phyloP scores from a whole-genome alignment of 2,888 invertebrate genomes.

The Tinea pellionella region DNA sequence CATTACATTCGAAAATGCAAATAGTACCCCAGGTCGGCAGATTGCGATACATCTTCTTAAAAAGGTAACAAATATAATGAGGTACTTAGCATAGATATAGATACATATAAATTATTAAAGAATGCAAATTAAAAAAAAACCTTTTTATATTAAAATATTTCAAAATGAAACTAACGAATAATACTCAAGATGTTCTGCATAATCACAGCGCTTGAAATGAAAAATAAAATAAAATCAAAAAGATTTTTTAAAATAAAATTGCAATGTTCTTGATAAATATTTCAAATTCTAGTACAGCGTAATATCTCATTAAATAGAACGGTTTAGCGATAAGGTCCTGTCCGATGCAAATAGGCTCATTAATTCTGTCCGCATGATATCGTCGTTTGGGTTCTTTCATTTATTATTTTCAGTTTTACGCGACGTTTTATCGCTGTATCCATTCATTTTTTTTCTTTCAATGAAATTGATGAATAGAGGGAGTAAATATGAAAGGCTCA shows the following conservation, averaged over 20 bases:
- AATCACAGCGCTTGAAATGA: no score
- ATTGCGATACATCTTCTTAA: no score
- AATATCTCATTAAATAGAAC: slow-evolving; percentile 6
- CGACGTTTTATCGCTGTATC: not conserved
- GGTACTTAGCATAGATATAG: no score
- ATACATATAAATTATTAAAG: no score
- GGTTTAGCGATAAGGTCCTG: slow-evolving; percentile 10
- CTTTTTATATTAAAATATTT: no score
- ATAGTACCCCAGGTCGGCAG: no score
- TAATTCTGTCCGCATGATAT: slow-evolving; percentile 14
- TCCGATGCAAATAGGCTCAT: slow-evolving; percentile 12
- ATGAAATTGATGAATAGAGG: not conserved
- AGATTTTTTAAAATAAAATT: not conserved
- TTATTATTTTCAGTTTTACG: not conserved
- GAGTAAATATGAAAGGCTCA: not conserved
- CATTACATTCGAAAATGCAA: no score
- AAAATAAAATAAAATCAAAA: no score
- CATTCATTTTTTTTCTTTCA: not conserved
- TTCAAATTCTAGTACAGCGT: not conserved
- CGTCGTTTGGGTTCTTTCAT: slow-evolving; percentile 6
- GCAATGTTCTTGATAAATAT: not conserved
- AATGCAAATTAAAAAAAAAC: no score
- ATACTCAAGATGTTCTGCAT: no score
- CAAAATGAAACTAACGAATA: no score
- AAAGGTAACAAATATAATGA: no score